Base-by-base conservation (phyloP, 1,140 invertebrate genomes). In the Drosophila sturtevanti region DNA sequence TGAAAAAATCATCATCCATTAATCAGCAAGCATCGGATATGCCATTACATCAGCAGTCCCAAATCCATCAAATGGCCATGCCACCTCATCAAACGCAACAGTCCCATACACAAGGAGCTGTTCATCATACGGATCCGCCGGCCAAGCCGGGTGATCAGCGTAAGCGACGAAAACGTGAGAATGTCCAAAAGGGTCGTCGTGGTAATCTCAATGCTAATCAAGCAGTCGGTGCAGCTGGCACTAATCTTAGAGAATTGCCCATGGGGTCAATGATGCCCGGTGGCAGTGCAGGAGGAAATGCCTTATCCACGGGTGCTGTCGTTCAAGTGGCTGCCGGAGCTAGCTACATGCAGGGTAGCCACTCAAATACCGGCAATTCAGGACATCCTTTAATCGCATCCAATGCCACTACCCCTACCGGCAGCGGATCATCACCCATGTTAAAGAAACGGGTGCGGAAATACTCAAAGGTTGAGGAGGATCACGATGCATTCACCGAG, bases 401-500 rank as follows among this genome's bases (percentile, higher is more conserved):
- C n/a, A 52, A 52, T 52, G n/a, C 22, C 0, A 31, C 38, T 0
- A 31, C 51, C n/a, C n/a, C n/a, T 6, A 21, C 51, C 4, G 34
- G 48, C 24, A 37, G 44, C 11, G 62, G 68, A 18, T 75, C 64
- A 22, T 69, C 78, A 4, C 65, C 79, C 0, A 70, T 79, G 72
- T 14, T 81, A 9, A 90, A 91, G 68, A 98, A 98, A 91, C 93
- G 96, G 24, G 94, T 95, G 10, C 93, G 96, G 24, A 98, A 97
- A 92, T 95, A 95, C 24, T 97, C 96, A 2, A 96, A 97, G 81
- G 93, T 96, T 12, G 96, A 98, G 80, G 97, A 98, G 93, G 97
- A 98, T 92, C 97, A 97, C 92, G 97, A 98, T 90, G 95, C 95
- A 6, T 98, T 96, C 87, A 96, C 98, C 74, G 98, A 98, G 79